Conservation (phyloP, 2,113 vertebrate species). For the Pomatostomus ruficeps region DNA sequence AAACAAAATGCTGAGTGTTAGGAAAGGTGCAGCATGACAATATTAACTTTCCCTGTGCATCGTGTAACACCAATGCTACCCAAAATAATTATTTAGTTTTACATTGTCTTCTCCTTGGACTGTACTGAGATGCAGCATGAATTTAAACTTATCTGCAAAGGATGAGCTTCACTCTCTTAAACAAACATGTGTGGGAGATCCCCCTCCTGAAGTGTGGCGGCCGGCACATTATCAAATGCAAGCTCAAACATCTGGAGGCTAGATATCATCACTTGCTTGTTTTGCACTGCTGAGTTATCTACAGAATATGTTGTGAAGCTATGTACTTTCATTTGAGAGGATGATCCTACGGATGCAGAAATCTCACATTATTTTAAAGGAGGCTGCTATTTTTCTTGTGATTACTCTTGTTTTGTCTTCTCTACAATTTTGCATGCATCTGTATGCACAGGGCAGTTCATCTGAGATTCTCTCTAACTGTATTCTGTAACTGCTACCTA, state of each 20-base stretch:
- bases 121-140: neutral
- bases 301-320: neutral
- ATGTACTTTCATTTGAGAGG: neutral
- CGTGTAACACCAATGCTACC: neutral
- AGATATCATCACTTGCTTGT: conserved; percentile 1
- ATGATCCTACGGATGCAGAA: neutral
- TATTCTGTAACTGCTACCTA: neutral
- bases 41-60: neutral
- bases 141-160: neutral
- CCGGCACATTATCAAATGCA: conserved; percentile 37
- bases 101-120: neutral
- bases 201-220: neutral
- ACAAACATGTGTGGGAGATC: conserved; percentile 19
- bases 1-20: neutral
- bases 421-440: neutral
- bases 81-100: neutral
- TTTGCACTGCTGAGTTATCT: neutral
- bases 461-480: neutral
- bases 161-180: neutral
- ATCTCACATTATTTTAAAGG: neutral
- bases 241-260: conserved; percentile 46
- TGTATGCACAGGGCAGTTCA: neutral
- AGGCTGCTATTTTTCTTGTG: neutral
- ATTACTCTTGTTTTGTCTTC: neutral
- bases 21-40: neutral